Evolutionary conservation across 2,888 invertebrate genomes (phyloP), one percentile per base, ranked within the genome.

Genomic region (Agrotis puta): DNA sequence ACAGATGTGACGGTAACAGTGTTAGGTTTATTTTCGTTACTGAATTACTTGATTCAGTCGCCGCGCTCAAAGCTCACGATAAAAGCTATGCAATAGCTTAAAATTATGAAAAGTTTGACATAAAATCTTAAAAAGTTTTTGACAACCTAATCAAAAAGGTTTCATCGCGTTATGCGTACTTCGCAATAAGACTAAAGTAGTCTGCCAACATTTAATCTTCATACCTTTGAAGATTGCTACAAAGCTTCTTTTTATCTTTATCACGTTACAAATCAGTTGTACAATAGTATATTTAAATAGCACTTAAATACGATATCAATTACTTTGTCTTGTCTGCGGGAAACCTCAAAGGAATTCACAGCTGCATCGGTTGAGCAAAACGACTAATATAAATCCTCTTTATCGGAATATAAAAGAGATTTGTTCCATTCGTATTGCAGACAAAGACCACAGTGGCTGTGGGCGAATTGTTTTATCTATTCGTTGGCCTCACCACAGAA

Each of bases 401-500:
- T 68, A 61, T 61, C 75, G 9, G 14, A 22, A 74, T 24, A 74
- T 74, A 56, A 74, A 67, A 59, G 24, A 50, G 54, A 61, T 74
- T 74, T 68, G 27, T 74, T 74, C 0, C 48, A 50, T 59, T 68
- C 27, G 43, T 56, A 61, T 56, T 14, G 45, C 27, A 51, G 14
- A 68, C 20, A 45, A 50, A 56, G 47, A 61, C 45, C 54, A 45
- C 59, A 68, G 13, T n/a, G 61, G n/a, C 45, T 45, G 6, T 14
- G 7, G 61, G 24, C 0, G 24, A 75, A 61, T 61, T 16, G 11
- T 50, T 75, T 68, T 24, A 74, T 65, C 51, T n/a, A 65, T 57
- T 13, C 47, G 6, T 65, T 65, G 54, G 54, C 47, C 27, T 45
- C 1, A 22, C 27, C 39, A 39, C 11, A 39, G 39, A 11, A 11